phyloP scores from a whole-genome alignment of 1,140 invertebrate species.

The Drosophila albomicans region DNA sequence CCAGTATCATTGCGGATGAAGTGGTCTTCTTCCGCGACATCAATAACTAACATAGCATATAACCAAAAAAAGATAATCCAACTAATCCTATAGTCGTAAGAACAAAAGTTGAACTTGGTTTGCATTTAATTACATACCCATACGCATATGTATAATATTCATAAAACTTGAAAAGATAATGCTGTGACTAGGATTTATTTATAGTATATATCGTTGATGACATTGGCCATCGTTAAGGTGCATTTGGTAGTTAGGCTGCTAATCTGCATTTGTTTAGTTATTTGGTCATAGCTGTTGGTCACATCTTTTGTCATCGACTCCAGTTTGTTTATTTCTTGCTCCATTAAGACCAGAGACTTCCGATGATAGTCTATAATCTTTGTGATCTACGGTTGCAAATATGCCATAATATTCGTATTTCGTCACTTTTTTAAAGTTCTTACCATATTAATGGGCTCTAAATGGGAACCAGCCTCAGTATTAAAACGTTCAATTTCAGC shows the following conservation, averaged over 20 bases:
- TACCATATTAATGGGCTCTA: constrained; percentile 34
- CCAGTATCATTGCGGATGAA: constrained; percentile 94
- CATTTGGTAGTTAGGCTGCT: neutral
- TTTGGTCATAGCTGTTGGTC: neutral
- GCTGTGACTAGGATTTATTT: neutral
- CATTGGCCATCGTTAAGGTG: constrained; percentile 8
- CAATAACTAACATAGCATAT: constrained; percentile 43
- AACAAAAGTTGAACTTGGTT: constrained; percentile 65
- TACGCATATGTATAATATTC: constrained; percentile 47
- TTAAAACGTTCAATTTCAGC: constrained; percentile 40
- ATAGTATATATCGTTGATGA: neutral
- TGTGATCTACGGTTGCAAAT: constrained; percentile 24
- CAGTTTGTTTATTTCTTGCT: constrained; percentile 36
- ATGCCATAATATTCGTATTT: too few relatives aligned
- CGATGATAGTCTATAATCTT: constrained; percentile 47
- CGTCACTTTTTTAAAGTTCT: neutral
- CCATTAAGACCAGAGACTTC: constrained; percentile 26
- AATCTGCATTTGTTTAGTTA: constrained; percentile 8
- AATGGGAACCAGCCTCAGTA: neutral
- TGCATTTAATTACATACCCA: constrained; percentile 53
- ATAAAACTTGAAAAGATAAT: constrained; percentile 21
- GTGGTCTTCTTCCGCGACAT: constrained; percentile 90
- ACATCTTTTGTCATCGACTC: constrained; percentile 6
- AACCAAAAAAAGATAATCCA: constrained; percentile 24
- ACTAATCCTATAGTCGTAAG: constrained; percentile 52